Base-by-base conservation (phyloP, 1,140 invertebrate species). In the Brachionus paranguensis region DNA sequence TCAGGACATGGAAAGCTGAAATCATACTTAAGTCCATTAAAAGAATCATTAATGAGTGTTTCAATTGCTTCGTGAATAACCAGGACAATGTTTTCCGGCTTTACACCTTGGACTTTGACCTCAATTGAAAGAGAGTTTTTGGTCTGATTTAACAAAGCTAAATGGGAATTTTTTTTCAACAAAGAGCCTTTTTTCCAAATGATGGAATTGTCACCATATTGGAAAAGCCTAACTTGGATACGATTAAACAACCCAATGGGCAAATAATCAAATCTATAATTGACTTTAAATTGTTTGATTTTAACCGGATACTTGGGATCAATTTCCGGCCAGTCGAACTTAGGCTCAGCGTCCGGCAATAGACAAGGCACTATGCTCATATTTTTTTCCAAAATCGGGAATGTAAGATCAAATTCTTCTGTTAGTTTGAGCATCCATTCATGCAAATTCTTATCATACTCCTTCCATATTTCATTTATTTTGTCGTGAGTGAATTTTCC, bases 351-450 rank as follows among this genome's bases (percentile, higher is more conserved):
- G 37, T 86, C 86, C 7, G 88, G 88, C 24, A 89, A 85, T 3
- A 89, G 86, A 85, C 89, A 89, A 0, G 88, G 89, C 5, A 89
- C 87, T 65, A 89, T 85, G 79, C 88, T 89, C 14, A 86, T 86
- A 12, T 86, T 85, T 55, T 64, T 2, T 0, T 79, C 78, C 4
- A 1, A 5, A 20, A 60, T 24, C 1, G 78, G 47, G 83, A 88
- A 89, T 4, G 89, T 89, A 55, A 89, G 85, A 76, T 89, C 88
- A 87, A 89, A 89, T 72, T 88, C 88, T 78, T 89, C 88, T 0
- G 88, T 89, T 43, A 89, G 85, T 41, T 87, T 84, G n/a, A 89
- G 86, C 12, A 89, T 85, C 89, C 89, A 89, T 1, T 86, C 86
- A 78, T 88, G 89, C 12, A 89, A 85, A 0, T 85, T 81, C 70